Conservation (phyloP, 2,888 invertebrate genomes). For the Ctena decussata region DNA sequence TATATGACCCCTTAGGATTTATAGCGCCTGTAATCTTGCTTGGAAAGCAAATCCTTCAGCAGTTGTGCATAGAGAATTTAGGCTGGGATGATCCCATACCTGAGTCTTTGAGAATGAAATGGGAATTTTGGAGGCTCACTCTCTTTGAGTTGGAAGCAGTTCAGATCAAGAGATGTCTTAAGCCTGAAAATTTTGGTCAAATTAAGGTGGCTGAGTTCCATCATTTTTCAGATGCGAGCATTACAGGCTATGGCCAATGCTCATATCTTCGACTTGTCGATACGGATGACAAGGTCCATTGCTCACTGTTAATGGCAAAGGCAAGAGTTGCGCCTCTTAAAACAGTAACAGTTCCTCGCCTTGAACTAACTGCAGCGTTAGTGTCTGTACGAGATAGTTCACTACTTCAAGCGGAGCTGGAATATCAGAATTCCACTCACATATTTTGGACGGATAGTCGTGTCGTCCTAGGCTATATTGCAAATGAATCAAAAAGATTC, state of each 20-base stretch:
- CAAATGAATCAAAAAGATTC: slow-evolving; percentile 38
- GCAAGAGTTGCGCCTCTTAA: slow-evolving; percentile 39
- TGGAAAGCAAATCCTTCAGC: slow-evolving; percentile 61
- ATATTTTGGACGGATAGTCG: slow-evolving; percentile 23
- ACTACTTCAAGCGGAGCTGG: slow-evolving; percentile 12
- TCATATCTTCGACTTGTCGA: slow-evolving; percentile 30
- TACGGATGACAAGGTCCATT: slow-evolving; percentile 4
- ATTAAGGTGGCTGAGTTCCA: slow-evolving; percentile 42
- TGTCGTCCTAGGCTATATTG: slow-evolving; percentile 28
- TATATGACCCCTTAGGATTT: slow-evolving; percentile 65
- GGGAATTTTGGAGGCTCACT: slow-evolving; percentile 47
- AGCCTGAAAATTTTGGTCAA: slow-evolving; percentile 51
- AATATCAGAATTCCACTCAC: neutral
- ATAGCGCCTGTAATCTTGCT: slow-evolving; percentile 57
- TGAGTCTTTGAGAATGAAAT: slow-evolving; percentile 38
- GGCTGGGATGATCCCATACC: slow-evolving; percentile 66
- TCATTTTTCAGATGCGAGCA: slow-evolving; percentile 66
- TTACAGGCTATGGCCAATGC: slow-evolving; percentile 54
- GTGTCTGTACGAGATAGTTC: slow-evolving; percentile 14
- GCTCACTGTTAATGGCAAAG: slow-evolving; percentile 40
- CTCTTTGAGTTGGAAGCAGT: neutral
- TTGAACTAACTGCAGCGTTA: slow-evolving; percentile 32
- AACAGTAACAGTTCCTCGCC: slow-evolving; percentile 25
- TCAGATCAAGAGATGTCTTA: slow-evolving; percentile 37
- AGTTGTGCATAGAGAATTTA: slow-evolving; percentile 45